Evolutionary conservation across 2,113 vertebrate species (phyloP).

Genomic region (Trochalopteron elliotii): DNA sequence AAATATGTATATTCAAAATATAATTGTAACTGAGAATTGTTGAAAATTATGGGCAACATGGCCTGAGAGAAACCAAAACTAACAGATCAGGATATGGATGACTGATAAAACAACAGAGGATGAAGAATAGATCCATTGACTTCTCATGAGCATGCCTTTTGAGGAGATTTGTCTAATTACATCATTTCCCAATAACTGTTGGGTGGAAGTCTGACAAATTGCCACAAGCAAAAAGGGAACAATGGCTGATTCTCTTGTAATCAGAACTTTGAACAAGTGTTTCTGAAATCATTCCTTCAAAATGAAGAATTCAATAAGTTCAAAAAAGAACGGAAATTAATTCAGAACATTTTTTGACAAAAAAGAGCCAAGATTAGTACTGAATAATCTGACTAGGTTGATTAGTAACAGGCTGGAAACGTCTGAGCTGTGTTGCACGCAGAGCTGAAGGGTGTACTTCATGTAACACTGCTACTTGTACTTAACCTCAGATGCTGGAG

Average conservation of each 20-base stretch:
- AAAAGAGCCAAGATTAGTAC: not conserved
- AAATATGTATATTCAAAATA: not conserved
- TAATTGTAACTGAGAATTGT: not conserved
- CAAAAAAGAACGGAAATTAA: not conserved
- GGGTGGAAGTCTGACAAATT: not conserved
- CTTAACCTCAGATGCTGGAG: not conserved
- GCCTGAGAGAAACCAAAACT: not conserved
- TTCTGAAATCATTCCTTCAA: not conserved
- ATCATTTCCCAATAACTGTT: not conserved
- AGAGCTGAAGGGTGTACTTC: not conserved
- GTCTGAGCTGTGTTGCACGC: not conserved
- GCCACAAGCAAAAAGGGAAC: conserved; percentile 3
- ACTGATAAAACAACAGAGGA: not conserved
- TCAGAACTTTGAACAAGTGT: not conserved
- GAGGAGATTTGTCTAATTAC: not conserved
- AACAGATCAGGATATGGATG: not conserved
- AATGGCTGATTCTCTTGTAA: not conserved
- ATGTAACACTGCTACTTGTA: not conserved
- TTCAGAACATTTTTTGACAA: not conserved
- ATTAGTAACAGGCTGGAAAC: not conserved
- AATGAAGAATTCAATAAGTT: not conserved
- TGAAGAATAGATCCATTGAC: not conserved
- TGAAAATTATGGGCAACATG: not conserved
- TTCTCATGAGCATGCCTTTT: not conserved
- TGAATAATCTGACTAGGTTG: not conserved